Base-by-base conservation (phyloP, 2,888 invertebrate species). In the Torymus texanus region DNA sequence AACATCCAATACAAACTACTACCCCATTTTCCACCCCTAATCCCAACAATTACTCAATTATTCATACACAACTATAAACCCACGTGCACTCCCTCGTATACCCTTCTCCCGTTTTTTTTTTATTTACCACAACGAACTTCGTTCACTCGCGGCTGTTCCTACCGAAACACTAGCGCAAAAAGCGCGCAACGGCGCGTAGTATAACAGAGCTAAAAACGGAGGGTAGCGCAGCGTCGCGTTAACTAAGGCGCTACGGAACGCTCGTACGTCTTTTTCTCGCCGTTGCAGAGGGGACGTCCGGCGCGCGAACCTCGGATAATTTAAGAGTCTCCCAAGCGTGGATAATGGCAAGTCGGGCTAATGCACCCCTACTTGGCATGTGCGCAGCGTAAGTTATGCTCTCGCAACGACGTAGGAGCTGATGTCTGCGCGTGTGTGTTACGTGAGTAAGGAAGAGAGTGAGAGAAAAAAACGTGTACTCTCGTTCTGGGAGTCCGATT, bases 321-420 rank as follows among this genome's bases (percentile, higher is more conserved):
- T 89, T 89, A 89, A 85, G 88, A 86, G 86, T 87, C 88, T 88
- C 87, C 87, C 88, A 87, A 87, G 88, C 89, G 88, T 89, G 87
- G 88, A 88, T 89, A 89, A 89, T 89, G 89, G 89, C 85, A 86
- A 87, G 85, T 88, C 86, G 87, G 41, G 88, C 89, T 89, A 89
- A 89, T 89, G 89, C 89, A 88, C 88, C 88, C 85, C 85, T 83
- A 88, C 87, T 88, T 88, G 88, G 87, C 87, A 87, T 86, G 53
- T 5, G 10, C 65, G 61, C 85, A 85, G 41, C 41, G 41, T 41
- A 41, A 41, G 41, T 41, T 41, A 41, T 41, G 41, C 41, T 41
- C 8, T 41, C 5, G 41, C 10, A 41, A 8, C 41, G 41, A 41
- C 41, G 41, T 21, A 2, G 21, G 21, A 21, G 21, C 41, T 8